Conservation (phyloP, 2,888 invertebrate species). For the Melieria picta region DNA sequence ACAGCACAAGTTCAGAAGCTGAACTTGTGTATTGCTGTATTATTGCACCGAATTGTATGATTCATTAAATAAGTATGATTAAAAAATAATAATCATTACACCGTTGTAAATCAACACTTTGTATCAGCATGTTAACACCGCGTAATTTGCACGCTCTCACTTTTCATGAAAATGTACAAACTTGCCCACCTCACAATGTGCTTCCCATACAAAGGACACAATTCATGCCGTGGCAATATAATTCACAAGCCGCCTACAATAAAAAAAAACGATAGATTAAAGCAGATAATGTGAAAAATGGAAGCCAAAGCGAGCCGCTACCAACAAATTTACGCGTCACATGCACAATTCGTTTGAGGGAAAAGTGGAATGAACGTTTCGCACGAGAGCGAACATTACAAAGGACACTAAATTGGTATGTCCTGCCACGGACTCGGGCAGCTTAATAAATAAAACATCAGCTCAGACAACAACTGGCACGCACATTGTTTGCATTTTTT, state of each 20-base stretch:
- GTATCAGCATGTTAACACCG: no score
- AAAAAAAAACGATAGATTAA: neutral
- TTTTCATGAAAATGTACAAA: neutral
- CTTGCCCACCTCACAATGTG: neutral
- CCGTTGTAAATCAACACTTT: no score
- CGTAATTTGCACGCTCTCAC: no score
- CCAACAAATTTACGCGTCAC: conserved; percentile 40
- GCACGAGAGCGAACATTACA: conserved; percentile 58
- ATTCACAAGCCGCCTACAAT: neutral
- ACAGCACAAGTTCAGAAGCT: no score
- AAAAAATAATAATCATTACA: no score
- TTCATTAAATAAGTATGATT: no score
- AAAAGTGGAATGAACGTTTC: conserved; percentile 53
- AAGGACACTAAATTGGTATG: conserved; percentile 59
- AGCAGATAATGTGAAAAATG: conserved; percentile 31
- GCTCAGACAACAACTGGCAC: conserved; percentile 38
- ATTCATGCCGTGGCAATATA: conserved; percentile 17
- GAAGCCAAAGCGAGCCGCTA: conserved; percentile 37
- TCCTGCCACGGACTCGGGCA: conserved; percentile 39
- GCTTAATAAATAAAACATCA: conserved; percentile 28
- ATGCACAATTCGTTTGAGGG: conserved; percentile 33
- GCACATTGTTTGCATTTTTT: conserved; percentile 18
- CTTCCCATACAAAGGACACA: conserved; percentile 21
- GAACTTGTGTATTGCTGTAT: no score
- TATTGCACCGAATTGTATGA: no score